Conservation (phyloP, 2,113 vertebrate genomes). For the Atherinomorus stipes region DNA sequence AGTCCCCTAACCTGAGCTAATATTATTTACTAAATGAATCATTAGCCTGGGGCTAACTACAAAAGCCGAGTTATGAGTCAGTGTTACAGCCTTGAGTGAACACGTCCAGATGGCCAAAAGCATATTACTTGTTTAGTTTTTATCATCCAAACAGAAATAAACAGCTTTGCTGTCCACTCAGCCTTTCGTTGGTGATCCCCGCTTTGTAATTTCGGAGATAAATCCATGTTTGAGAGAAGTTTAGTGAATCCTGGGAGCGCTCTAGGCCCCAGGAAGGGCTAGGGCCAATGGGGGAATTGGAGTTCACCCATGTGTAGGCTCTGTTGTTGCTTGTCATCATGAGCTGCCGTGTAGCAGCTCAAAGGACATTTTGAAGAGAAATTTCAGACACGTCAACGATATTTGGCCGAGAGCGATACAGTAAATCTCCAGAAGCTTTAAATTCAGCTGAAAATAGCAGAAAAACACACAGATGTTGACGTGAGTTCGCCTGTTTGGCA, state of each 20-base stretch:
- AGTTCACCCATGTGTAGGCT: too few species aligned
- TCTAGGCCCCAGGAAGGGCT: not conserved
- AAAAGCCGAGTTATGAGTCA: conserved; percentile 11
- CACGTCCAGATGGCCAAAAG: conserved; percentile 20
- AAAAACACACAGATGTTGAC: not conserved
- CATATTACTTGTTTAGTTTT: conserved; percentile 11
- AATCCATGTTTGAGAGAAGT: not conserved
- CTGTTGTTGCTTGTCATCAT: too few species aligned
- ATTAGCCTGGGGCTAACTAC: conserved; percentile 14
- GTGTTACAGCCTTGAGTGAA: conserved; percentile 6
- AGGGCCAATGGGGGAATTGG: too few species aligned
- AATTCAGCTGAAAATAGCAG: too few species aligned
- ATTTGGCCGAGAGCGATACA: too few species aligned
- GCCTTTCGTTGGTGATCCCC: not conserved
- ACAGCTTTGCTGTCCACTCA: conserved; percentile 17
- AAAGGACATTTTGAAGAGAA: too few species aligned
- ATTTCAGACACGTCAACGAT: too few species aligned
- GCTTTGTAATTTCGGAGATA: not conserved
- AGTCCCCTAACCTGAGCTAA: not conserved
- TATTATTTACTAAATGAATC: not conserved
- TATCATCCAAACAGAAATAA: conserved; percentile 7
- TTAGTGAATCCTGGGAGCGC: not conserved
- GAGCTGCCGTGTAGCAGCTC: too few species aligned
- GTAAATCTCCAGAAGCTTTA: too few species aligned
- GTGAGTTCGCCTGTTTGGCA: not conserved